phyloP scores from a whole-genome alignment of 2,888 invertebrate genomes.

The Lasioglossum vierecki region DNA sequence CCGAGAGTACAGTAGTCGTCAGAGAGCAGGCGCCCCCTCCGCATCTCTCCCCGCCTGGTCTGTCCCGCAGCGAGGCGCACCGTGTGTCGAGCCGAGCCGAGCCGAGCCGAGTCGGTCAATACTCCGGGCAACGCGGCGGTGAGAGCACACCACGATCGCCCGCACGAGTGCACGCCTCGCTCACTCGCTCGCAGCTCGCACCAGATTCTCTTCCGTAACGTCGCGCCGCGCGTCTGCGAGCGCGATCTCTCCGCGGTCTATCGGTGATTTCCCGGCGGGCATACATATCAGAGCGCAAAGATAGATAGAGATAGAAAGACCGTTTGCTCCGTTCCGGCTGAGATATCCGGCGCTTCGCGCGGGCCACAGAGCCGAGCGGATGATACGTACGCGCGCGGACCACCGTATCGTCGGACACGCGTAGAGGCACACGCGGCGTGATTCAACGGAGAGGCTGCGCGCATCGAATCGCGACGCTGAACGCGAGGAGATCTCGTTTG shows the following conservation, averaged over 20 bases:
- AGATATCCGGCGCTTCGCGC: not conserved
- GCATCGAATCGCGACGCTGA: slow-evolving; percentile 14
- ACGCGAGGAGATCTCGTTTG: slow-evolving; percentile 5
- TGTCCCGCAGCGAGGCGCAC: slow-evolving; percentile 57
- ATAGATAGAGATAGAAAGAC: not conserved
- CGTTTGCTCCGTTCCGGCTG: not conserved
- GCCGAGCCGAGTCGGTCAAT: slow-evolving; percentile 81
- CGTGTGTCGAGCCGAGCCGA: slow-evolving; percentile 67
- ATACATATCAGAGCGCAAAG: not conserved
- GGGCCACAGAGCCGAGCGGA: slow-evolving; percentile 8
- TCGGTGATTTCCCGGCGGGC: slow-evolving; percentile 20
- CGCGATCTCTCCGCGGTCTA: slow-evolving; percentile 7
- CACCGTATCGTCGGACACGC: slow-evolving; percentile 33
- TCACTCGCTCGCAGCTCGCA: slow-evolving; percentile 51
- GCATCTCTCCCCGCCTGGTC: slow-evolving; percentile 43
- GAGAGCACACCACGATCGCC: slow-evolving; percentile 71
- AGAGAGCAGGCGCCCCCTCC: slow-evolving; percentile 53
- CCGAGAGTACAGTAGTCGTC: slow-evolving; percentile 49
- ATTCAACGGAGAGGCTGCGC: slow-evolving; percentile 10
- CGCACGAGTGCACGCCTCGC: slow-evolving; percentile 65
- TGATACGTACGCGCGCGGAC: slow-evolving; percentile 25
- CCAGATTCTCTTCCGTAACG: slow-evolving; percentile 42
- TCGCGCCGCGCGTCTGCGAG: slow-evolving; percentile 20
- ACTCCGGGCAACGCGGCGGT: slow-evolving; percentile 81
- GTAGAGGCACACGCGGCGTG: slow-evolving; percentile 25